A percentile compares a stretch with the other conserved stretches of the same genome.
phyloP scores from a whole-genome alignment of 2,797 vertebrate species.

The Hippoglossus hippoglossus region DNA sequence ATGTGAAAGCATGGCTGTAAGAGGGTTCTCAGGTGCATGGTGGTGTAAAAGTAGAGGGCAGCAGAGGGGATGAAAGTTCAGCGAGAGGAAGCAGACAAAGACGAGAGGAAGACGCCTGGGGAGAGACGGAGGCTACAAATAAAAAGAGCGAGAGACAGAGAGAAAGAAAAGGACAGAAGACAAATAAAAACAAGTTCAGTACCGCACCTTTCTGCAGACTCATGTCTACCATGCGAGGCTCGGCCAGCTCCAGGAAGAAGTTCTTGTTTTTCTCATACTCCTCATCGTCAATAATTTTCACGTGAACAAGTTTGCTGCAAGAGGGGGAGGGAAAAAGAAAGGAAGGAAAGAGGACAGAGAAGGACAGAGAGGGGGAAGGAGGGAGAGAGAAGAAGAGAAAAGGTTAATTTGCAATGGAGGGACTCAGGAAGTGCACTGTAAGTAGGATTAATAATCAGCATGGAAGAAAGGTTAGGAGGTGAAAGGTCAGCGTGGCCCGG shows the following conservation, averaged over 20 bases:
- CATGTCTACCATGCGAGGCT: conserved; percentile 99
- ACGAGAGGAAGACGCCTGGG: conserved; percentile 14
- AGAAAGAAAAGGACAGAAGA: conserved; percentile 21
- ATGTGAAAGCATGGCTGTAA: conserved; percentile 16
- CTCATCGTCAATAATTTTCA: conserved; percentile 99
- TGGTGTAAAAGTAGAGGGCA: background rate
- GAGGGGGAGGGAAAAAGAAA: conserved; percentile 41
- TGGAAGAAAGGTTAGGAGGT: conserved; percentile 71
- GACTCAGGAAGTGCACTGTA: conserved; percentile 67
- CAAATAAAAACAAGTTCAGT: conserved; percentile 78
- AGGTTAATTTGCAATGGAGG: conserved; percentile 76
- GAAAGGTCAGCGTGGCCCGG: conserved; percentile 54
- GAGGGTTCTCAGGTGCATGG: conserved; percentile 5
- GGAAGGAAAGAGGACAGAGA: conserved; percentile 25
- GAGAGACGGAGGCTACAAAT: conserved; percentile 17
- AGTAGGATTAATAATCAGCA: conserved; percentile 75
- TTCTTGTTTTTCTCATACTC: conserved; percentile 99
- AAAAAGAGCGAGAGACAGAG: conserved; percentile 23
- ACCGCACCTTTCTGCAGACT: conserved; percentile 99
- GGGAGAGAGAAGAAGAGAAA: conserved; percentile 45
- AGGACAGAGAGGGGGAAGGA: conserved; percentile 11
- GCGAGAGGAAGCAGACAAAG: conserved; percentile 18
- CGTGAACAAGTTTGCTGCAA: conserved; percentile 96
- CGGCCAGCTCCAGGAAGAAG: conserved; percentile 99
- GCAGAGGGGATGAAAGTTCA: conserved; percentile 18